Evolutionary conservation across 2,888 invertebrate genomes (phyloP), one percentile per base, ranked within the genome.

Genomic region (Sphaeridia pumilis): DNA sequence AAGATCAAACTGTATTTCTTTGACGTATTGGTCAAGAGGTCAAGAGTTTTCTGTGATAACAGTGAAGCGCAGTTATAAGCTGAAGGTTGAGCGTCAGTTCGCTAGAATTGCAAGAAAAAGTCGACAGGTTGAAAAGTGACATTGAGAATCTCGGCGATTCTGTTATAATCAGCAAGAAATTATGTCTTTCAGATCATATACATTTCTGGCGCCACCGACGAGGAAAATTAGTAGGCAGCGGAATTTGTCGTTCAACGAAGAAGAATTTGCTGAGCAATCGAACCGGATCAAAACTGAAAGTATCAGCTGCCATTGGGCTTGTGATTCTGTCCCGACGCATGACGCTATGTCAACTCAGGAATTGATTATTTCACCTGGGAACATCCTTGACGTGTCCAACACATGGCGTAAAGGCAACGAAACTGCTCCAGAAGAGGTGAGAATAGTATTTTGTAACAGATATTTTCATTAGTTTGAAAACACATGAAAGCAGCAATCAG

Each of bases 401-500:
- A 52, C 56, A 7, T 58, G 58, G 52, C 52, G 54, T 21, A 62
- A 61, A 45, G 64, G 64, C 38, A 61, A 45, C 48, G 62, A 64
- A 21, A 50, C 57, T 44, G 54, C 58, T 24, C 53, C 57, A 31
- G 64, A 63, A 22, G 64, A 64, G 54, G 64, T 64, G 44, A 55
- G 59, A 44, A n/a, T n/a, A n/a, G n/a, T n/a, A n/a, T n/a, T n/a
- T n/a, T n/a, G n/a, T n/a, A n/a, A n/a, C n/a, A n/a, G n/a, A n/a
- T n/a, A n/a, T n/a, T n/a, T n/a, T n/a, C n/a, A n/a, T n/a, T n/a
- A n/a, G n/a, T n/a, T n/a, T n/a, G n/a, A n/a, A n/a, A n/a, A n/a
- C n/a, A n/a, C n/a, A n/a, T n/a, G n/a, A n/a, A n/a, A n/a, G n/a
- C n/a, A n/a, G n/a, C n/a, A n/a, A n/a, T n/a, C n/a, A n/a, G n/a